These are phyloP conservation scores for Ectemnius cavifrons DNA, from an alignment of 2,888 invertebrate genomes.

Conservation along the genomic window DNA sequence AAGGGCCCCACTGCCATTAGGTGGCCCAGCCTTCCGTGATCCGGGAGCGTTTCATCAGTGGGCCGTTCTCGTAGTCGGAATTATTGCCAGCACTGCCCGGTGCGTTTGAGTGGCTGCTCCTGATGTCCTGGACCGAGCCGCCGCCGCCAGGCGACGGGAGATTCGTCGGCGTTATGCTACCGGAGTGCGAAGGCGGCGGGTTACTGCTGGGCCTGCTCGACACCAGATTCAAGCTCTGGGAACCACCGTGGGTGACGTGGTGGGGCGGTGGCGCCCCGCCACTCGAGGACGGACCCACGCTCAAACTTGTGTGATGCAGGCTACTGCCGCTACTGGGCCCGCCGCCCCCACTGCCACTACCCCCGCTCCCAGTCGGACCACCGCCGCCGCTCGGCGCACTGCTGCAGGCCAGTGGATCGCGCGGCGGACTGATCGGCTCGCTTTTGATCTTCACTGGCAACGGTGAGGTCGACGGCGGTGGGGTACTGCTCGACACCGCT, in stretches of 20 bases:
- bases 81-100: slow-evolving; percentile 78
- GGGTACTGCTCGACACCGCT: slow-evolving; percentile 87
- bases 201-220: slow-evolving; percentile 75
- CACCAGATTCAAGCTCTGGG: slow-evolving; percentile 74
- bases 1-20: slow-evolving; percentile 80
- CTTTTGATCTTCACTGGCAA: slow-evolving; percentile 94
- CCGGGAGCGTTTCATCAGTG: slow-evolving; percentile 90
- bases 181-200: slow-evolving; percentile 79
- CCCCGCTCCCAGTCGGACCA: slow-evolving; percentile 61
- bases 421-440: slow-evolving; percentile 96
- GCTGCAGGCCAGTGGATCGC: slow-evolving; percentile 84
- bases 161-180: slow-evolving; percentile 91
- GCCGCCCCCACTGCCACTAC: slow-evolving; percentile 29
- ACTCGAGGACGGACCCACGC: slow-evolving; percentile 73
- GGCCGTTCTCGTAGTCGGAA: slow-evolving; percentile 83
- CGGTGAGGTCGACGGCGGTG: slow-evolving; percentile 88
- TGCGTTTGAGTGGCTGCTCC: slow-evolving; percentile 70
- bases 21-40: slow-evolving; percentile 94
- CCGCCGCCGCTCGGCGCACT: slow-evolving; percentile 76
- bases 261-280: slow-evolving; percentile 68
- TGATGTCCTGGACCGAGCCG: slow-evolving; percentile 80
- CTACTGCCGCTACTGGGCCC: slow-evolving; percentile 78
- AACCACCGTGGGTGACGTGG: slow-evolving; percentile 68
- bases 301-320: slow-evolving; percentile 77
- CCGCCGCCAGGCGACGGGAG: slow-evolving; percentile 83